phyloP scores from a whole-genome alignment of 2,888 invertebrate genomes.

The Tetanocera ferruginea region DNA sequence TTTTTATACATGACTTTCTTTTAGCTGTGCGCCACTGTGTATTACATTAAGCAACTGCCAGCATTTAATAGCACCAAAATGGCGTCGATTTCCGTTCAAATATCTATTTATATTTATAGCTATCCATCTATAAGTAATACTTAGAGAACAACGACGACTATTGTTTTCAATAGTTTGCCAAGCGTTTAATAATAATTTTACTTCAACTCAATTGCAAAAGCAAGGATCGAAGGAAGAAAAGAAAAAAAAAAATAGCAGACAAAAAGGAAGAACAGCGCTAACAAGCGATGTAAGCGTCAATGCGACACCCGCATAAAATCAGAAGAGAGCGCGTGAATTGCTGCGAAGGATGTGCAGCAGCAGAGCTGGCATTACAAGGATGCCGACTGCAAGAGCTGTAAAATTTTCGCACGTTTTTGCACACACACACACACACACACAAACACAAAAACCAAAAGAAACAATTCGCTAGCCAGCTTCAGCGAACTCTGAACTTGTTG shows the following conservation, averaged over 20 bases:
- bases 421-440: not conserved
- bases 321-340: not conserved
- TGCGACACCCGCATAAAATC: constrained; percentile 34
- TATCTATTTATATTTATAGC: constrained; percentile 27
- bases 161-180: constrained; percentile 34
- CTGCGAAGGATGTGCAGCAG: not conserved
- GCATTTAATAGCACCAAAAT: not conserved
- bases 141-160: constrained; percentile 15
- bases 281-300: constrained; percentile 11
- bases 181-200: constrained; percentile 34
- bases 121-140: constrained; percentile 4
- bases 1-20: no score
- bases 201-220: not conserved
- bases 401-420: constrained; percentile 1
- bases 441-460: not conserved
- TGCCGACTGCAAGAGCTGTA: constrained; percentile 14
- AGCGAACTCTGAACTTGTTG: constrained; percentile 27
- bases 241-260: not conserved
- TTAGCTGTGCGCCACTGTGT: not conserved
- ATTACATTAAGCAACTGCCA: not conserved
- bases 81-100: constrained; percentile 24
- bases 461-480: constrained; percentile 13
- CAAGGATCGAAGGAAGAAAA: not conserved
- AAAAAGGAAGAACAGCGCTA: constrained; percentile 18
- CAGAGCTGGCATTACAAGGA: constrained; percentile 2